These are phyloP conservation scores for Halictus ligatus DNA, from an alignment of 2,888 invertebrate species.

Conservation along the genomic window DNA sequence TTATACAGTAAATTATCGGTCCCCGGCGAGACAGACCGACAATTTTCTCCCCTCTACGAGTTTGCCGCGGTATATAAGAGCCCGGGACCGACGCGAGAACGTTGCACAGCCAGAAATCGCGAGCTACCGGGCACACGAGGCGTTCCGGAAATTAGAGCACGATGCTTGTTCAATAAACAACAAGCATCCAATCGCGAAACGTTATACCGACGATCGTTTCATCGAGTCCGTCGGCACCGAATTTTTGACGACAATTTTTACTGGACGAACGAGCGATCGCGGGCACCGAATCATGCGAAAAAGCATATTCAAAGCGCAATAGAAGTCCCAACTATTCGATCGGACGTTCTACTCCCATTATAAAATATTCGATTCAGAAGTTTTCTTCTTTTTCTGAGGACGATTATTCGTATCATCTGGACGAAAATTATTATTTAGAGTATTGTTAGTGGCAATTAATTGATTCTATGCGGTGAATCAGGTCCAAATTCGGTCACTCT, in stretches of 20 bases:
- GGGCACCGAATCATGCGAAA: too few relatives aligned
- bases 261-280: too few relatives aligned
- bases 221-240: not conserved
- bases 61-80: constrained; percentile 48
- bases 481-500: not conserved
- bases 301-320: not conserved
- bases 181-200: not conserved
- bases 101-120: constrained; percentile 42
- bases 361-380: not conserved
- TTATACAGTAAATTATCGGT: constrained; percentile 49
- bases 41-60: constrained; percentile 47
- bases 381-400: not conserved
- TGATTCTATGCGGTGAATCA: not conserved
- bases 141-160: not conserved
- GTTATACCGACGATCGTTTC: not conserved
- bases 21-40: constrained; percentile 43
- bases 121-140: constrained; percentile 17
- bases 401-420: not conserved
- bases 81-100: constrained; percentile 19
- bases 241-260: not conserved
- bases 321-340: not conserved
- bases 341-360: not conserved
- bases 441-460: not conserved
- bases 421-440: too few relatives aligned
- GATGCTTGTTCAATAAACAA: not conserved